Evolutionary conservation across 2,797 vertebrate species (phyloP).

Genomic region (Paratrypauchen microcephalus): DNA sequence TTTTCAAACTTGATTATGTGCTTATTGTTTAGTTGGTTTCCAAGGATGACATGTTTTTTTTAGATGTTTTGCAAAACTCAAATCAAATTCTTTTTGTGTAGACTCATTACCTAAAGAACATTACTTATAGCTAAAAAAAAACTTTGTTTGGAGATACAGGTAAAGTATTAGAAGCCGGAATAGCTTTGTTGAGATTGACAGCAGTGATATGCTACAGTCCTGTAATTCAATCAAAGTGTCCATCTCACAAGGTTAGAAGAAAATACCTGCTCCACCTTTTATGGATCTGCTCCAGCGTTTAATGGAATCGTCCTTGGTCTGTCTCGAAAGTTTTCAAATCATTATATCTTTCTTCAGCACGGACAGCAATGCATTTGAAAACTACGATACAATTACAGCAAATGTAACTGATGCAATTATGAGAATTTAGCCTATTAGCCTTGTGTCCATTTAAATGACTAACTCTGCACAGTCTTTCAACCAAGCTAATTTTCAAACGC

Average conservation of each 20-base stretch:
- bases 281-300: slow-evolving; percentile 17
- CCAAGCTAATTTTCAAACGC: background rate
- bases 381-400: background rate
- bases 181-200: background rate
- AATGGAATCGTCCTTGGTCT: slow-evolving; percentile 16
- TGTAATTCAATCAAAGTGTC: slow-evolving; percentile 13
- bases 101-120: background rate
- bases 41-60: background rate
- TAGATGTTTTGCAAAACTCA: no score
- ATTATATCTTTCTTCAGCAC: background rate
- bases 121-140: background rate
- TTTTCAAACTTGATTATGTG: background rate
- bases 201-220: slow-evolving; percentile 1
- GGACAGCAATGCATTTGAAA: background rate
- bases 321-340: slow-evolving; percentile 6
- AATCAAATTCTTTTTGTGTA: background rate
- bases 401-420: background rate
- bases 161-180: background rate
- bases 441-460: background rate
- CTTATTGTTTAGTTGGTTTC: background rate
- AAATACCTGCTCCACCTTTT: slow-evolving; percentile 8
- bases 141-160: background rate
- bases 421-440: background rate
- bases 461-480: background rate
- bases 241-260: slow-evolving; percentile 16